phyloP scores from a whole-genome alignment of 2,113 vertebrate genomes.

The Albula glossodonta region DNA sequence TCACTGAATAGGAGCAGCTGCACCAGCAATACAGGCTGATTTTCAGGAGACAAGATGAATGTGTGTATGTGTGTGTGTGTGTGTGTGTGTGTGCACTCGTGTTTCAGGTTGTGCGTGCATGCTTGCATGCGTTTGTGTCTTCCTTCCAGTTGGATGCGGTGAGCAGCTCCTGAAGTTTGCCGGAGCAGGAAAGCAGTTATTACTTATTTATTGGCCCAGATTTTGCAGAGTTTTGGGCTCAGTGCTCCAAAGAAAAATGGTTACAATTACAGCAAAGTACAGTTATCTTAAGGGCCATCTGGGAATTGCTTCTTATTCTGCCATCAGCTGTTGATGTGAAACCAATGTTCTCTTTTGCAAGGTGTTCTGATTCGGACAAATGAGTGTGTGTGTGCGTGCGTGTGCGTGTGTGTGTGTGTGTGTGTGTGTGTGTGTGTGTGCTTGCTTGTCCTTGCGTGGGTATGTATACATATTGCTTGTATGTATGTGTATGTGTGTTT shows the following conservation, averaged over 20 bases:
- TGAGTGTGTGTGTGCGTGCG: constrained; percentile 28
- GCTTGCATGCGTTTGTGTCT: not conserved
- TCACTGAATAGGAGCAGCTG: constrained; percentile 1
- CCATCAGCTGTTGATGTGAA: constrained; percentile 16
- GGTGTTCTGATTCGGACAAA: constrained; percentile 15
- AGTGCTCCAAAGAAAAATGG: not conserved
- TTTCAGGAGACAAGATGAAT: not conserved
- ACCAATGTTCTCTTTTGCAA: constrained; percentile 4
- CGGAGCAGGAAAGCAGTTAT: not conserved
- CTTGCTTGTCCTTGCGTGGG: no score
- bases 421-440: not conserved
- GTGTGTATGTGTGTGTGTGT: not conserved
- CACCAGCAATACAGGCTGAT: not conserved
- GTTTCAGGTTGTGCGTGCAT: constrained; percentile 11
- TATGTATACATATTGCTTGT: no score
- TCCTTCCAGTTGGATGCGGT: not conserved
- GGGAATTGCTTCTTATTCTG: constrained; percentile 12
- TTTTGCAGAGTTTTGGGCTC: constrained; percentile 19
- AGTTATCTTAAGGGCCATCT: constrained; percentile 20
- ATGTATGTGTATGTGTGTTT: constrained; percentile 22
- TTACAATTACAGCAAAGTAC: constrained; percentile 12
- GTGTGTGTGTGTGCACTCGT: not conserved
- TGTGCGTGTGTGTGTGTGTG: not conserved
- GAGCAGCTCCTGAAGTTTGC: not conserved
- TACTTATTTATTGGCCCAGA: constrained; percentile 7